Evolutionary conservation across 2,888 invertebrate genomes (phyloP), one percentile per base, ranked within the genome.

Genomic region (Ashinkailepas kermadecensis): DNA sequence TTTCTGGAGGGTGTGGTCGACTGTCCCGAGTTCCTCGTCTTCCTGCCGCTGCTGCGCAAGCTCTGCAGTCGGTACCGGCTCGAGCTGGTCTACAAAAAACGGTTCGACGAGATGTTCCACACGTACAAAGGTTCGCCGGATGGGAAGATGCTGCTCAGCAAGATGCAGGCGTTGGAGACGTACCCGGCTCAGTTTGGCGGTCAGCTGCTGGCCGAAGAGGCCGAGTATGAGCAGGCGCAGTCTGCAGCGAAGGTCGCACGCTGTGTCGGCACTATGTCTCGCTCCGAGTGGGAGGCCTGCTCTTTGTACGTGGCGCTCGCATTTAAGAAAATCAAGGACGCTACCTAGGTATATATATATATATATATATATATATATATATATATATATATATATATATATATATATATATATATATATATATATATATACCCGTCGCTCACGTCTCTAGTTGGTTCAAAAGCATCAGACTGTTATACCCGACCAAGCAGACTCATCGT

Each of bases 11-110:
- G 95, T 65, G 97, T 97, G 12, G 99, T 99, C 0, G 93, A 99
- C 87, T 99, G 99, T 87, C 99, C 99, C 1, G 99, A 99, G 88
- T 99, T 98, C 89, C 90, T 99, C 82, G 97, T 99, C 23, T 93
- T 99, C 88, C 95, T 98, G 88, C 95, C 96, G 25, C 90, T 93
- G 9, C 89, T 99, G 82, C 90, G 91, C 74, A 86, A 94, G 23
- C 59, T 83, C 70, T 84, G 83, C 23, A 83, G 87, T 82, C 88
- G 88, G 82, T 88, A 88, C 86, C 89, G 88, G 13, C 86, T 91
- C 84, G 87, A 89, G 84, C 86, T 90, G 65, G 85, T 90, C 4
- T 87, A 86, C 83, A 88, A 87, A 82, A 86, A 87, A 82, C 88
- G 90, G 82, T 97, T 98, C 89, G 91, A 91, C 58, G 93, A 95